phyloP scores from a whole-genome alignment of 2,113 vertebrate species.

The Syngnathus typhle region DNA sequence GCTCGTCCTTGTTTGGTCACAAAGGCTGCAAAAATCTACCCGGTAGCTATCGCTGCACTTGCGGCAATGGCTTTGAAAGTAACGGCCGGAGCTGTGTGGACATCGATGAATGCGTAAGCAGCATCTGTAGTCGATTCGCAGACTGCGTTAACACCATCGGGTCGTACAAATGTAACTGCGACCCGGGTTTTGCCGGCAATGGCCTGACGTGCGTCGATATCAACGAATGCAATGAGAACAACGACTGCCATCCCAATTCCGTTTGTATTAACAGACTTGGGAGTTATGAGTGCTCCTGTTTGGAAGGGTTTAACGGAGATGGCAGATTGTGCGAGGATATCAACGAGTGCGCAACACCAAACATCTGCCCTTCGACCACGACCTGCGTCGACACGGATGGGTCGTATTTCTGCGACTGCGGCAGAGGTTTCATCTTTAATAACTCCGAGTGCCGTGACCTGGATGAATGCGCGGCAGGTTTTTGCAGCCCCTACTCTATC shows the following conservation, averaged over 20 bases:
- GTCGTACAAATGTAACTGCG: slow-evolving; percentile 68
- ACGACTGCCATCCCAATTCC: slow-evolving; percentile 63
- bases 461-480: slow-evolving; percentile 63
- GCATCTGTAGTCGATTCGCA: slow-evolving; percentile 66
- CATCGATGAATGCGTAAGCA: slow-evolving; percentile 69
- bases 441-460: slow-evolving; percentile 61
- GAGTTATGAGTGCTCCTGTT: slow-evolving; percentile 70
- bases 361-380: slow-evolving; percentile 60
- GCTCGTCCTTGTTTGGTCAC: slow-evolving; percentile 63
- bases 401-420: slow-evolving; percentile 72
- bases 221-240: slow-evolving; percentile 69
- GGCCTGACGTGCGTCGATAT: slow-evolving; percentile 71
- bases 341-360: slow-evolving; percentile 63
- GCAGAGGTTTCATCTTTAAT: slow-evolving; percentile 63
- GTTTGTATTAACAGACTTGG: slow-evolving; percentile 71
- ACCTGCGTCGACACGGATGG: slow-evolving; percentile 70
- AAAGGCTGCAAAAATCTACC: slow-evolving; percentile 73
- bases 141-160: slow-evolving; percentile 66
- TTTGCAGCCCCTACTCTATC: slow-evolving; percentile 60
- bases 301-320: slow-evolving; percentile 63
- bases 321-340: slow-evolving; percentile 67
- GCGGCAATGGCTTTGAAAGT: slow-evolving; percentile 67
- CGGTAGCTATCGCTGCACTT: slow-evolving; percentile 68
- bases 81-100: slow-evolving; percentile 69
- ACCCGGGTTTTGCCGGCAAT: slow-evolving; percentile 68